Evolutionary conservation across 2,113 vertebrate genomes (phyloP), one percentile per base, ranked within the genome.

Genomic region (Rhombomys opimus): DNA sequence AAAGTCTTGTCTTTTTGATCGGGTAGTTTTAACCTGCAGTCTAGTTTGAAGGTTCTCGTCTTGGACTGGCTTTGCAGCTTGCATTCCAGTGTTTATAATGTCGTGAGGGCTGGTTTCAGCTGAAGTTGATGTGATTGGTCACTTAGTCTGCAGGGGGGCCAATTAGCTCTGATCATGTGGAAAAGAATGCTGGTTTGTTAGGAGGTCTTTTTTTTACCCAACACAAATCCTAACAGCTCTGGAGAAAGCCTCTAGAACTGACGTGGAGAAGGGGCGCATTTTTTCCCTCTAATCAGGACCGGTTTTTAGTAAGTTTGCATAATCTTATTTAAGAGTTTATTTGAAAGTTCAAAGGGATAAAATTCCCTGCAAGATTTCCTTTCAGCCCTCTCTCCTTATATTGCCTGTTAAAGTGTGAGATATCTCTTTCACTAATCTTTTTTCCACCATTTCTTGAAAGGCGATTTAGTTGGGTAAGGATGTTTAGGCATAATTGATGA

Each of bases 111-210:
- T 98, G 98, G 98, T 98, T 98, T 97, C 77, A 92, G 98, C 97
- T 98, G 98, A 99, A 97, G 98, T 98, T 99, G 99, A 99, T 99
- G 98, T 98, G 98, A 99, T 99, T 99, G 99, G 99, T 99, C 99
- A 99, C 98, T 99, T 99, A 98, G 98, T 98, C 99, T 99, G 99
- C 99, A 99, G 99, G 99, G 98, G 98, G 99, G 99, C 99, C 77
- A 98, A 99, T 99, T 99, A 99, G 98, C 98, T 99, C 99, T 99
- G 99, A 99, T 99, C 98, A 98, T 98, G 98, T 99, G 98, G 98
- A 98, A 98, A 99, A 99, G 98, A 99, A 99, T 99, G 98, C 98
- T 98, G 98, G 97, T 98, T 99, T 99, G 98, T 99, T 98, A 98
- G 97, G 96, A 98, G 97, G 70, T 25, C 96, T 98, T 98, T 98